Evolutionary conservation across 2,113 vertebrate genomes (phyloP), one percentile per base, ranked within the genome.

Genomic region (Caranx ignobilis): DNA sequence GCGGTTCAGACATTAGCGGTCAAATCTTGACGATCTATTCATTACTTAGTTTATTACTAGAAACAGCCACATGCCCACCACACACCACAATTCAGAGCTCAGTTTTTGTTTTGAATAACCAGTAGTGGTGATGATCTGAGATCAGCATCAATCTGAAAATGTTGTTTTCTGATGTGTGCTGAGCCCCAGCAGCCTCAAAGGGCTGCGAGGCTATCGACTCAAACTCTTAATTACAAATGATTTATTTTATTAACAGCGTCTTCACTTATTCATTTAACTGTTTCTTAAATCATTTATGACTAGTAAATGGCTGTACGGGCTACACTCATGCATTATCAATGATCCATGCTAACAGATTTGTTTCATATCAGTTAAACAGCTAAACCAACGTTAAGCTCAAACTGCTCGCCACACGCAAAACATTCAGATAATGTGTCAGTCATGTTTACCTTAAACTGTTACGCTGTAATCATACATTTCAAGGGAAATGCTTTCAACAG

Each of bases 271-370:
- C 63, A 37, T 84, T 77, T 10, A 69, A 63, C 52, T 35, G 18
- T 63, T 79, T 69, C 47, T 26, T 75, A 37, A 52, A 62, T 75
- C 52, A 65, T 77, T 47, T 47, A 80, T 57, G 39, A 34, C 52
- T 78, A n/a, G 3, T 37, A 76, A 87, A 79, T 77, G 57, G 52
- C 12, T 34, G 26, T 50, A 59, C 31, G 61, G 19, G 35, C 35
- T 69, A 34, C 35, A 77, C 12, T 73, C 67, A 73, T 79, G 62
- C 37, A 76, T 83, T 31, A 4, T 59, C 32, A 7, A 84, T 69
- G 56, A 67, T 43, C 19, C 16, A 11, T 31, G 45, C 56, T 15
- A 11, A 55, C 19, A 60, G 45, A 63, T 80, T 52, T 68, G 47
- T 79, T 71, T 78, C 31, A 39, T 35, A 18, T 71, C n/a, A 57